Conservation (phyloP, 2,888 invertebrate genomes). For the Amblyjoppa proteus region DNA sequence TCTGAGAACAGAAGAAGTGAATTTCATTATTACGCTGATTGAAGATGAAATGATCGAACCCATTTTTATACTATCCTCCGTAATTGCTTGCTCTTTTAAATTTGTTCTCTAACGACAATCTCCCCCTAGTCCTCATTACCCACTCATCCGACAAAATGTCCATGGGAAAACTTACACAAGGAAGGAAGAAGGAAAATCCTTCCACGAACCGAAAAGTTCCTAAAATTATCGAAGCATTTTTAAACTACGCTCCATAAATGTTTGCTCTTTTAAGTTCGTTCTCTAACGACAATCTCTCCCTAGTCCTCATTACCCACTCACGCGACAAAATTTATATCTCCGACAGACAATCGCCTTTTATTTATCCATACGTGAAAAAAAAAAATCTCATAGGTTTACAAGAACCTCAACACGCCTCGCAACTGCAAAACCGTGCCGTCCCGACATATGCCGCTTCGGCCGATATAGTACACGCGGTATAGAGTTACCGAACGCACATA, state of each 20-base stretch:
- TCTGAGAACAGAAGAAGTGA: background rate
- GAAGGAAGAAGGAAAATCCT: no score
- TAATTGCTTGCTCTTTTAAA: background rate
- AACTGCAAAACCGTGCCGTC: slow-evolving; percentile 16
- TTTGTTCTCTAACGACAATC: background rate
- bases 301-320: background rate
- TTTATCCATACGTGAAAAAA: background rate
- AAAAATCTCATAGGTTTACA: slow-evolving; percentile 43
- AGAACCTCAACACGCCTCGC: slow-evolving; percentile 43
- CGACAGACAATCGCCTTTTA: slow-evolving; percentile 11
- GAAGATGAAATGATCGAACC: background rate
- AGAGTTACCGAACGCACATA: slow-evolving; percentile 69
- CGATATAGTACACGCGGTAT: slow-evolving; percentile 65
- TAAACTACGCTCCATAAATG: background rate
- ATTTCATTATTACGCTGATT: background rate
- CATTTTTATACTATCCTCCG: background rate
- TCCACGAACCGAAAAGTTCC: no score
- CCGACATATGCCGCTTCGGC: slow-evolving; percentile 40
- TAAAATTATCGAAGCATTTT: background rate
- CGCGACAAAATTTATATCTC: background rate
- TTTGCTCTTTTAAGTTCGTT: background rate
- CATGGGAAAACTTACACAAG: background rate
- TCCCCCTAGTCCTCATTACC: background rate
- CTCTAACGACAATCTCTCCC: background rate
- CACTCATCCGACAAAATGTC: background rate